Evolutionary conservation across 2,113 vertebrate species (phyloP).

Genomic region (Cyanistes caeruleus): DNA sequence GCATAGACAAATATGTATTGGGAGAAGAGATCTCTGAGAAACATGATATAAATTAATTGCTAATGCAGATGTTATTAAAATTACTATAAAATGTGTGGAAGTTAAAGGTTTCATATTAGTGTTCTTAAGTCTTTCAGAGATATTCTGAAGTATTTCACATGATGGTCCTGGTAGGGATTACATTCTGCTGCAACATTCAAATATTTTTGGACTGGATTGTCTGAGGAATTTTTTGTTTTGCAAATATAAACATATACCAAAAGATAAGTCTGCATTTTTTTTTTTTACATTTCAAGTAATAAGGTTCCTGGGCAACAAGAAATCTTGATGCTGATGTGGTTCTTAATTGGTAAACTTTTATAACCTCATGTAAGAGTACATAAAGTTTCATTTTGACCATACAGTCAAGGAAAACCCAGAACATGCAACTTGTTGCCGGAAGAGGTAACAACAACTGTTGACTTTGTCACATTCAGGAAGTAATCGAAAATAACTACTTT

Average conservation of each 20-base stretch:
- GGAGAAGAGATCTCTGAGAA: neutral
- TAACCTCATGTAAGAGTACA: neutral
- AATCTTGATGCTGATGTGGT: neutral
- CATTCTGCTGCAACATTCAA: neutral
- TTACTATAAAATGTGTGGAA: accelerated
- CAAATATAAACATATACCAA: neutral
- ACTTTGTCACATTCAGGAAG: neutral
- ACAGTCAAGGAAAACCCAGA: neutral
- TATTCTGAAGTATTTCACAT: neutral
- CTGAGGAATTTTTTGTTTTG: neutral
- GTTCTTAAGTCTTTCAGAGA: neutral
- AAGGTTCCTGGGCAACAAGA: neutral
- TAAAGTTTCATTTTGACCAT: neutral
- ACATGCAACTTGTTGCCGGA: neutral
- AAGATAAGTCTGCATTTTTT: neutral
- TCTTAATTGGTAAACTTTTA: neutral
- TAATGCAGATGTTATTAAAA: neutral
- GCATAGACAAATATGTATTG: neutral
- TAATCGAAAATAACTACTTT: neutral
- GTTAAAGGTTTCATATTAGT: neutral
- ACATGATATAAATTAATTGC: neutral
- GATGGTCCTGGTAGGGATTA: neutral
- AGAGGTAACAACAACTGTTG: neutral
- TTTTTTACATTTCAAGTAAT: neutral
- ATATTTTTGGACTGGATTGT: neutral